These are phyloP conservation scores for Cynaeus angustus DNA, from an alignment of 2,888 invertebrate species.

Conservation along the genomic window DNA sequence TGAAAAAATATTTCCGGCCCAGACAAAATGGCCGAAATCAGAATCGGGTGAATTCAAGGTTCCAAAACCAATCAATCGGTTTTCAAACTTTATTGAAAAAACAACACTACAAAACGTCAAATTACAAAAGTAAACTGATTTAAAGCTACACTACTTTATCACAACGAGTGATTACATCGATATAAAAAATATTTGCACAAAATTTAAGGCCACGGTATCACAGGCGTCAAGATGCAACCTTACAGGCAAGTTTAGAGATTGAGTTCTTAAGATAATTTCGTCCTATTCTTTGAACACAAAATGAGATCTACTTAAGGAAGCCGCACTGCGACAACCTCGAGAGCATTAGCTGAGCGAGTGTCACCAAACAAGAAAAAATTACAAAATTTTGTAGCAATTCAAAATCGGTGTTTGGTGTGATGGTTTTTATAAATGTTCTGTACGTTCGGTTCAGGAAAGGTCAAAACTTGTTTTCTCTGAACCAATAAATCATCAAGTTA, in stretches of 20 bases:
- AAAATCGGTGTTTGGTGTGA: no score
- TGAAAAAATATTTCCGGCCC: conserved; percentile 38
- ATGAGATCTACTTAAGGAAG: conserved; percentile 39
- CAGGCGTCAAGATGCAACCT: conserved; percentile 39
- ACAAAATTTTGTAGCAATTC: no score
- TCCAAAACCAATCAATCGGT: not conserved
- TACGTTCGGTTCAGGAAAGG: no score
- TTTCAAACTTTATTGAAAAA: conserved; percentile 38
- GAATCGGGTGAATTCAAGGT: conserved; percentile 1
- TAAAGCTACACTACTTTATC: conserved; percentile 35
- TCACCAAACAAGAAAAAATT: no score
- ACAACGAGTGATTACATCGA: conserved; percentile 34
- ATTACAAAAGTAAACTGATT: conserved; percentile 28
- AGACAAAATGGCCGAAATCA: conserved; percentile 40
- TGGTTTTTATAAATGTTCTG: no score
- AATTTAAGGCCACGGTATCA: conserved; percentile 50
- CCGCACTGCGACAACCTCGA: conserved; percentile 9
- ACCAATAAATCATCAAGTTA: no score
- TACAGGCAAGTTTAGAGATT: conserved; percentile 46
- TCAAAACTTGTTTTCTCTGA: no score
- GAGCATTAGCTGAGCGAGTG: not conserved
- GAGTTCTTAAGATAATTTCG: conserved; percentile 6
- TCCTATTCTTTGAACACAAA: conserved; percentile 42
- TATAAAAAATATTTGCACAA: conserved; percentile 46
- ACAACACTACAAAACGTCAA: conserved; percentile 37